Base-by-base conservation (phyloP, 2,888 invertebrate species). In the Pyrocoelia pectoralis region DNA sequence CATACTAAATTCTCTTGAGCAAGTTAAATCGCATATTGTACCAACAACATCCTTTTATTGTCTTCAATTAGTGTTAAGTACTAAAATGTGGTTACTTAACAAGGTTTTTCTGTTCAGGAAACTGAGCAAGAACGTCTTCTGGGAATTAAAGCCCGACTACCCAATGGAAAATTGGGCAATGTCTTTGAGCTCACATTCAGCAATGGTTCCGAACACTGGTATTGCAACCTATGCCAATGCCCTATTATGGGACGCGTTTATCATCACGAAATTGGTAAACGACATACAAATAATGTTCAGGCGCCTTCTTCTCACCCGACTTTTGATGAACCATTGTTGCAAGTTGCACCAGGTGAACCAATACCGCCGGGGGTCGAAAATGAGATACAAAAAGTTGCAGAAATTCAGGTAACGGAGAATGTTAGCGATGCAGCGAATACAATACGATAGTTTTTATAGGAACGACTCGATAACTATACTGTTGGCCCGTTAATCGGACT, bases 281-380 rank as follows among this genome's bases (percentile, higher is more conserved):
- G 80, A n/a, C 81, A 81, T 61, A 69, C 70, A 14, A 68, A 38
- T 29, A 78, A 74, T 51, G 63, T 79, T 69, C 66, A 60, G 19
- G 58, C 57, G 5, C 56, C 61, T 13, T 68, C 67, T 1, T 68
- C 55, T 24, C 54, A 49, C 19, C 46, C 4, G 14, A 17, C 38
- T 13, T 3, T 13, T 9, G 56, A 55, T 10, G 65, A 58, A 13
- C 40, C 73, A 65, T 10, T 24, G 40, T 0, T 66, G 13, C 76
- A 76, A 29, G 72, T 86, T 17, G 86, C 85, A 2, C 86, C 88
- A 2, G 89, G 89, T 2, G 89, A 90, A 75, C 90, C 90, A 1
- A 83, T 88, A 12, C 90, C 90, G 9, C 90, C 90, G 0, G 90
- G 90, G 1, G 88, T 89, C 80, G 90, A 90, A 76, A 88, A 87